Conservation (phyloP, 2,888 invertebrate species). For the Phyllotreta cruciferae region DNA sequence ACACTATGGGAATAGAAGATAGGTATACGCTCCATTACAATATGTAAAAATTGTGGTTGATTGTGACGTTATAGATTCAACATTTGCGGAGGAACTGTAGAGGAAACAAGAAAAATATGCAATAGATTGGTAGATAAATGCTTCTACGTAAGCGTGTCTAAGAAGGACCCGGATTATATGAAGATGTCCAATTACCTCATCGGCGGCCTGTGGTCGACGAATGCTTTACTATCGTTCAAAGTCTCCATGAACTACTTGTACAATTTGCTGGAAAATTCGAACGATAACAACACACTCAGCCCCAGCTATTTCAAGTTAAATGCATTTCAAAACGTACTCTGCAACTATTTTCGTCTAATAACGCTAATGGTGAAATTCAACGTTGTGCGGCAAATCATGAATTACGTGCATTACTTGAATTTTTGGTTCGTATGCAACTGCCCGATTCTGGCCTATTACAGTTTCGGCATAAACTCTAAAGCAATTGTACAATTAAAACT, state of each 20-base stretch:
- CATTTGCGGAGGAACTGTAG: slow-evolving; percentile 69
- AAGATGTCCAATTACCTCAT: slow-evolving; percentile 70
- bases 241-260: slow-evolving; percentile 63
- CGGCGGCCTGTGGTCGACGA: slow-evolving; percentile 73
- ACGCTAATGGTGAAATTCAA: slow-evolving; percentile 49
- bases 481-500: slow-evolving; percentile 61
- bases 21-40: slow-evolving; percentile 60
- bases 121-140: slow-evolving; percentile 66
- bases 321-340: slow-evolving; percentile 3
- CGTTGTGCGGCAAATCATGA: slow-evolving; percentile 67
- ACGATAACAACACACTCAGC: slow-evolving; percentile 29
- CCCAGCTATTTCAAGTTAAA: slow-evolving; percentile 35
- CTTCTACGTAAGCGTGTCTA: slow-evolving; percentile 68
- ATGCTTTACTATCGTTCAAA: slow-evolving; percentile 67
- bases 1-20: slow-evolving; percentile 83
- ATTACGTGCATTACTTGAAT: slow-evolving; percentile 66
- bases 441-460: slow-evolving; percentile 73
- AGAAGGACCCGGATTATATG: slow-evolving; percentile 69
- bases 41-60: not conserved
- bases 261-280: slow-evolving; percentile 37
- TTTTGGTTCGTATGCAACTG: slow-evolving; percentile 70
- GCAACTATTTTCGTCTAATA: slow-evolving; percentile 8
- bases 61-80: slow-evolving; percentile 67
- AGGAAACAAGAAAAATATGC: slow-evolving; percentile 70
- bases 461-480: slow-evolving; percentile 66